phyloP scores from a whole-genome alignment of 2,797 vertebrate genomes.

The Florisuga fusca region DNA sequence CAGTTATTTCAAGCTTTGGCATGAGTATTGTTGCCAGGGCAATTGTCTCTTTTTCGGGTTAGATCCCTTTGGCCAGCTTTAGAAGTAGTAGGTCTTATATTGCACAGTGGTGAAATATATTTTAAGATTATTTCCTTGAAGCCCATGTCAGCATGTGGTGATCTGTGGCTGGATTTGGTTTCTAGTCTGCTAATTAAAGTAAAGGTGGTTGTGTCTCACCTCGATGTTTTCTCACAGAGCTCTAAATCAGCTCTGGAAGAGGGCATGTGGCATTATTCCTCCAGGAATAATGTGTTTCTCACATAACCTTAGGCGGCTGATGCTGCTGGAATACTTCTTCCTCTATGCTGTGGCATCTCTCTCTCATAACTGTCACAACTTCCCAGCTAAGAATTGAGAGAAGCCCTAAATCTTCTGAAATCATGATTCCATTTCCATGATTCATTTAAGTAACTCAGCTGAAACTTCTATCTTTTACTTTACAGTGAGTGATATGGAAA shows the following conservation, averaged over 20 bases:
- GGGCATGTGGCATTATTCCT: background rate
- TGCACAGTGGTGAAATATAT: background rate
- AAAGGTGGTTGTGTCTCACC: background rate
- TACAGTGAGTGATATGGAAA: background rate
- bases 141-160: background rate
- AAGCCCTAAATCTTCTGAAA: background rate
- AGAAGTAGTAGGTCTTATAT: background rate
- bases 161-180: background rate
- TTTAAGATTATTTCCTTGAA: background rate
- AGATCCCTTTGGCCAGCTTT: background rate
- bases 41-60: background rate
- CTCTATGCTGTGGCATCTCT: background rate
- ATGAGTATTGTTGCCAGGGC: background rate
- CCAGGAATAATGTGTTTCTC: background rate
- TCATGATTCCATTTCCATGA: background rate
- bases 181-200: background rate
- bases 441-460: background rate
- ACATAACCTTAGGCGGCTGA: background rate
- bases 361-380: background rate
- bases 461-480: background rate
- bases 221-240: background rate
- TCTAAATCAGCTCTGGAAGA: background rate
- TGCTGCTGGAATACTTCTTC: background rate
- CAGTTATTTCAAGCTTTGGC: background rate
- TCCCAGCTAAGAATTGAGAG: background rate